Evolutionary conservation across 2,113 vertebrate species (phyloP).

Genomic region (Piaya cayana): DNA sequence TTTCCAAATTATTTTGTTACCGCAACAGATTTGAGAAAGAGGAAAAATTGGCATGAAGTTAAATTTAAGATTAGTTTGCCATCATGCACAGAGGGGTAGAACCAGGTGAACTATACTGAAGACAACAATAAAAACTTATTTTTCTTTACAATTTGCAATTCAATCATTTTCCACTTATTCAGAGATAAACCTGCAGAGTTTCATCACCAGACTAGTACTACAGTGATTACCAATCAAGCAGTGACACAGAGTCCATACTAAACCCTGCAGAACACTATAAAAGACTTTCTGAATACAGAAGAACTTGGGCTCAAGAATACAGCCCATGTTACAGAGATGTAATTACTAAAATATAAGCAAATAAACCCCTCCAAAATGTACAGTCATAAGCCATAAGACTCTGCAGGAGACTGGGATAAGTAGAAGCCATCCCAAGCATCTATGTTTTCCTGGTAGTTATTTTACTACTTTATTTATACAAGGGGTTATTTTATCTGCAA

Average conservation of each 20-base stretch:
- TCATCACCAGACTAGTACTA: not conserved
- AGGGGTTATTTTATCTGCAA: not conserved
- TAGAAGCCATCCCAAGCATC: not conserved
- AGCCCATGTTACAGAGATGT: not conserved
- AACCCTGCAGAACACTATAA: rapidly evolving
- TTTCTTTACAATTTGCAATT: not conserved
- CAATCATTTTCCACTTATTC: not conserved
- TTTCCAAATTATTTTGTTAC: not conserved
- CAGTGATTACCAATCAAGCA: not conserved
- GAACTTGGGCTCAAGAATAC: not conserved
- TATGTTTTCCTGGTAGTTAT: not conserved
- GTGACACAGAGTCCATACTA: not conserved
- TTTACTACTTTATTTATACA: not conserved
- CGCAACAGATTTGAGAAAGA: not conserved
- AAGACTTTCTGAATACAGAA: not conserved
- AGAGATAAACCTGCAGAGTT: not conserved
- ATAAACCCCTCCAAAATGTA: not conserved
- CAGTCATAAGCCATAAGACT: rapidly evolving
- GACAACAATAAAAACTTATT: not conserved
- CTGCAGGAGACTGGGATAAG: not conserved
- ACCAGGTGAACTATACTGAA: not conserved
- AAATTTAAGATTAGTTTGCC: not conserved
- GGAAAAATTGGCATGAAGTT: not conserved
- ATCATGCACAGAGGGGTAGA: not conserved
- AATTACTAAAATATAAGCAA: not conserved